Evolutionary conservation across 2,113 vertebrate genomes (phyloP).

Genomic region (Passer domesticus): DNA sequence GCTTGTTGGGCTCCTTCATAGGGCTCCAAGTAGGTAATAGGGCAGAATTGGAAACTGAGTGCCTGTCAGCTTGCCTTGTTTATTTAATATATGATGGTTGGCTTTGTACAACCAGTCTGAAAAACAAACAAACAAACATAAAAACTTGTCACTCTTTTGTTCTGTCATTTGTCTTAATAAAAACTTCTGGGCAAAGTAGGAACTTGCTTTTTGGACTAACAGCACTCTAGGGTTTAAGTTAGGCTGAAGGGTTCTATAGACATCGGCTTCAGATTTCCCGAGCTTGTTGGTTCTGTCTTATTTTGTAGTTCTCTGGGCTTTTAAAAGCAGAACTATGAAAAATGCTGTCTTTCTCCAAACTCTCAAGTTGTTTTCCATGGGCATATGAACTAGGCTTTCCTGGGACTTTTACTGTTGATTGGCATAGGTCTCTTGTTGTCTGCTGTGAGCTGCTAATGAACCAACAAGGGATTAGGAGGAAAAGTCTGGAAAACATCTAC

Average conservation of each 20-base stretch:
- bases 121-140: background rate
- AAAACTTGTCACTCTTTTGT: background rate
- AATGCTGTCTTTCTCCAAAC: background rate
- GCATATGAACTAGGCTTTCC: background rate
- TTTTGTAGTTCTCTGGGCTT: background rate
- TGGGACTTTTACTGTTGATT: slow-evolving; percentile 15
- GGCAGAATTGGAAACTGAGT: background rate
- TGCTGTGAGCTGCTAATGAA: slow-evolving; percentile 52
- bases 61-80: background rate
- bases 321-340: background rate
- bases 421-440: background rate
- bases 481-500: slow-evolving; percentile 8
- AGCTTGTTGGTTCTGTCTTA: background rate
- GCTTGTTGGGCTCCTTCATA: background rate
- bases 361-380: slow-evolving; percentile 8
- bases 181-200: background rate
- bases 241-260: background rate
- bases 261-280: background rate
- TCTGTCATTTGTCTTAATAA: background rate
- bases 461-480: slow-evolving; percentile 27
- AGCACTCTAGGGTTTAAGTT: background rate
- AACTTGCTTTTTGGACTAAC: background rate
- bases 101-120: background rate
- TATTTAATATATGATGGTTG: background rate
- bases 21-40: background rate